Percentiles rank a stretch among this genome's conserved stretches.
Conservation (phyloP, 2,888 invertebrate species). For the Platerodrilus igneus region DNA sequence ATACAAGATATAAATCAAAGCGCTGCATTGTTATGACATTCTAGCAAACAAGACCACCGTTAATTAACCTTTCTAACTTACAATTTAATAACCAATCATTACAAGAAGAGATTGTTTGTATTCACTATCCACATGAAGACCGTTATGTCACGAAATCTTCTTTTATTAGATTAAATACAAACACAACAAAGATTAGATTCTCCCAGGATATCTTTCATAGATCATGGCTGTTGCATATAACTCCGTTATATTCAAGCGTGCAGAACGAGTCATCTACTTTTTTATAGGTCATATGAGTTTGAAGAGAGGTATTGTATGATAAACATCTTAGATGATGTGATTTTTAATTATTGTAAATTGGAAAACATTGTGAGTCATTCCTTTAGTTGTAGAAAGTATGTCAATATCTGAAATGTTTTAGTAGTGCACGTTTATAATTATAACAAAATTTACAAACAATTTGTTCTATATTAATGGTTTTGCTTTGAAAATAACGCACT, state of each 20-base stretch:
- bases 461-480: no score
- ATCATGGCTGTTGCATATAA: constrained; percentile 24
- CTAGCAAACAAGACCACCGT: constrained; percentile 31
- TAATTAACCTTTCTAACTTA: constrained; percentile 37
- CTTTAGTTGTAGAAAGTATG: no score
- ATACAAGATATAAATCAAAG: no score
- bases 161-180: constrained; percentile 33
- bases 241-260: constrained; percentile 27
- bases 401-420: no score
- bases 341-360: no score
- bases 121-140: constrained; percentile 28
- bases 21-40: constrained; percentile 29
- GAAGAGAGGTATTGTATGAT: no score
- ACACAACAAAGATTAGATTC: constrained; percentile 36
- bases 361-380: no score
- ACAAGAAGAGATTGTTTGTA: constrained; percentile 19
- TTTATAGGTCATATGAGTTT: constrained; percentile 15
- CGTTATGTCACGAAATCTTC: constrained; percentile 41
- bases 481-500: no score
- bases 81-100: constrained; percentile 29
- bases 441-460: no score
- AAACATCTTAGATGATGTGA: no score
- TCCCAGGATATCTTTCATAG: constrained; percentile 27
- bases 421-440: no score
- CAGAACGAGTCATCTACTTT: constrained; percentile 18